Evolutionary conservation across 92 coral and sea anemone genomes (phyloP).

Genomic region (Actinostola sp.): DNA sequence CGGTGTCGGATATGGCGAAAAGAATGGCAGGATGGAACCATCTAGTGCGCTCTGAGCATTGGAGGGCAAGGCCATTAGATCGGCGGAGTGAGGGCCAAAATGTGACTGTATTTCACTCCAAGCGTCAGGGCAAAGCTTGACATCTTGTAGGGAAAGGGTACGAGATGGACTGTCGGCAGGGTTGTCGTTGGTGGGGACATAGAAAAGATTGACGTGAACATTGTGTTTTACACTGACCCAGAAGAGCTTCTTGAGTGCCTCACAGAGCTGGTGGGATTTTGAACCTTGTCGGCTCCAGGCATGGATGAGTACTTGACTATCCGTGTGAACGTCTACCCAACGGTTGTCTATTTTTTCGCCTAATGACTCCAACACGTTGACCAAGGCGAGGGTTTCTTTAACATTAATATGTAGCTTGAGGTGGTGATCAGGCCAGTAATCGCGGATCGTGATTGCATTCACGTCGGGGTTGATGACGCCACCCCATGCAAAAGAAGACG

Average conservation of each 20-base stretch:
- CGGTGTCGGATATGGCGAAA: slow-evolving; percentile 24
- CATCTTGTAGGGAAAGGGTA: slow-evolving; percentile 31
- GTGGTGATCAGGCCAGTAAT: slow-evolving; percentile 31
- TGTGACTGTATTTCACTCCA: slow-evolving; percentile 5
- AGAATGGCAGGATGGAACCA: slow-evolving; percentile 41
- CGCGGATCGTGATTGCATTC: slow-evolving; percentile 7
- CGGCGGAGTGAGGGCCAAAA: slow-evolving; percentile 34
- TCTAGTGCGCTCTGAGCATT: slow-evolving; percentile 14
- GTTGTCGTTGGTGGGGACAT: slow-evolving; percentile 22
- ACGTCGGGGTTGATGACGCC: slow-evolving; percentile 28
- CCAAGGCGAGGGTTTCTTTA: slow-evolving; percentile 51
- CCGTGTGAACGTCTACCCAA: slow-evolving; percentile 53
- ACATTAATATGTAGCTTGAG: slow-evolving; percentile 16
- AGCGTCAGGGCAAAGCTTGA: slow-evolving; percentile 11
- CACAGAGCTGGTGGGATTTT: slow-evolving; percentile 17
- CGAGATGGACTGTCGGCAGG: slow-evolving; percentile 53
- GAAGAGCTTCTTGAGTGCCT: slow-evolving; percentile 38
- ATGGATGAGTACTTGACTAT: slow-evolving; percentile 24
- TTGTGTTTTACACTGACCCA: not conserved
- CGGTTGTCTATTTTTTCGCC: slow-evolving; percentile 9
- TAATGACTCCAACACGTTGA: slow-evolving; percentile 31
- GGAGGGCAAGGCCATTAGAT: slow-evolving; percentile 38
- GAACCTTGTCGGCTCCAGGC: slow-evolving; percentile 28
- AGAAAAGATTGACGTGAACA: slow-evolving; percentile 19
- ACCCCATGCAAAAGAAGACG: slow-evolving; percentile 54